phyloP scores from a whole-genome alignment of 2,888 invertebrate species.

The Brenthis ino region DNA sequence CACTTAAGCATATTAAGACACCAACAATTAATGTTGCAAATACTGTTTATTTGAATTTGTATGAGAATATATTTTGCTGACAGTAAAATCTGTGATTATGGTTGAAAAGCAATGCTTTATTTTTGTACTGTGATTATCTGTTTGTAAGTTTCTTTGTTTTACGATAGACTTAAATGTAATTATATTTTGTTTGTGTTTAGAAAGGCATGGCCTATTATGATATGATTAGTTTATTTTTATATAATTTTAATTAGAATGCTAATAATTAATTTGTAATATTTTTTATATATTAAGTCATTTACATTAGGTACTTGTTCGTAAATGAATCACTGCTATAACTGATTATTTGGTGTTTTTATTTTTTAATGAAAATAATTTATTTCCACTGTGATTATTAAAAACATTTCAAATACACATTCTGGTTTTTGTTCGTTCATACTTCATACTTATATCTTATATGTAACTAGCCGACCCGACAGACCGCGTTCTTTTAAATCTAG shows the following conservation, averaged over 20 bases:
- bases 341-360: constrained; percentile 51
- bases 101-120: constrained; percentile 78
- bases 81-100: constrained; percentile 76
- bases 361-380: constrained; percentile 71
- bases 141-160: constrained; percentile 67
- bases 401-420: constrained; percentile 44
- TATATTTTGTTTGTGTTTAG: constrained; percentile 30
- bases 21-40: constrained; percentile 4
- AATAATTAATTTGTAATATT: constrained; percentile 37
- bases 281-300: constrained; percentile 30
- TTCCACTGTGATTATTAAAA: constrained; percentile 69
- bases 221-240: constrained; percentile 57
- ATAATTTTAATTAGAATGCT: constrained; percentile 42
- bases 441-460: no score
- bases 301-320: constrained; percentile 12
- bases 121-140: constrained; percentile 80
- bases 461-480: no score
- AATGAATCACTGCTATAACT: constrained; percentile 41
- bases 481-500: no score
- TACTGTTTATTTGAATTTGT: constrained; percentile 6
- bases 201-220: constrained; percentile 62
- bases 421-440: constrained; percentile 6
- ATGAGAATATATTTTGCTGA: constrained; percentile 54
- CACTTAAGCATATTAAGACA: neutral
- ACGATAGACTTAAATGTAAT: constrained; percentile 48